Evolutionary conservation across 2,888 invertebrate species (phyloP).

Genomic region (Drosophila fungiperda): DNA sequence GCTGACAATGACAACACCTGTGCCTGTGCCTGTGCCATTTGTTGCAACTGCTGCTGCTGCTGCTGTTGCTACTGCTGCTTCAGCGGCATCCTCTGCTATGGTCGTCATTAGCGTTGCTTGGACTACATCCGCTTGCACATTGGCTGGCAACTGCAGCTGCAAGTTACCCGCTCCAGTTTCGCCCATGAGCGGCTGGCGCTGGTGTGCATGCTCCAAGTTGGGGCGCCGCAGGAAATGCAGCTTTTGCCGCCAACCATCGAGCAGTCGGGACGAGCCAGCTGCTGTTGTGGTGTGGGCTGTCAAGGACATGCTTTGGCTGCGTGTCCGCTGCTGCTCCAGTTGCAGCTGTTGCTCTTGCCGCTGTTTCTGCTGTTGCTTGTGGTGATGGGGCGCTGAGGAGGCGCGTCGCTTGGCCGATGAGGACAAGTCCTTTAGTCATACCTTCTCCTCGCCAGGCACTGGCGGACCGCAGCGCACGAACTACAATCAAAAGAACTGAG

Average conservation of each 20-base stretch:
- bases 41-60: constrained; percentile 28
- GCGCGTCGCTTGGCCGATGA: constrained; percentile 82
- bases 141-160: constrained; percentile 45
- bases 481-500: constrained; percentile 87
- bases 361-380: constrained; percentile 43
- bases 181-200: constrained; percentile 83
- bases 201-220: constrained; percentile 79
- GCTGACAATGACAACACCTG: constrained; percentile 70
- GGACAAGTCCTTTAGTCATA: constrained; percentile 89
- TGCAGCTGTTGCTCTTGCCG: constrained; percentile 46
- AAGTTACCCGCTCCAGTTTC: constrained; percentile 59
- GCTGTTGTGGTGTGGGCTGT: constrained; percentile 11
- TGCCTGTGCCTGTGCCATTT: constrained; percentile 42
- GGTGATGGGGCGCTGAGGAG: constrained; percentile 77
- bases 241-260: constrained; percentile 72
- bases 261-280: constrained; percentile 41
- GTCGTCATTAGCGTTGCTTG: constrained; percentile 62
- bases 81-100: constrained; percentile 61
- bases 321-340: constrained; percentile 43
- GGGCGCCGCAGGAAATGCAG: constrained; percentile 82
- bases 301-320: constrained; percentile 61
- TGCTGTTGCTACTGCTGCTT: constrained; percentile 50
- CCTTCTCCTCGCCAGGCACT: constrained; percentile 91
- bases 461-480: constrained; percentile 91
- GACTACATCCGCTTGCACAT: constrained; percentile 15